Evolutionary conservation across 1,140 invertebrate species (phyloP).

Genomic region (Geopemphigus sp.): DNA sequence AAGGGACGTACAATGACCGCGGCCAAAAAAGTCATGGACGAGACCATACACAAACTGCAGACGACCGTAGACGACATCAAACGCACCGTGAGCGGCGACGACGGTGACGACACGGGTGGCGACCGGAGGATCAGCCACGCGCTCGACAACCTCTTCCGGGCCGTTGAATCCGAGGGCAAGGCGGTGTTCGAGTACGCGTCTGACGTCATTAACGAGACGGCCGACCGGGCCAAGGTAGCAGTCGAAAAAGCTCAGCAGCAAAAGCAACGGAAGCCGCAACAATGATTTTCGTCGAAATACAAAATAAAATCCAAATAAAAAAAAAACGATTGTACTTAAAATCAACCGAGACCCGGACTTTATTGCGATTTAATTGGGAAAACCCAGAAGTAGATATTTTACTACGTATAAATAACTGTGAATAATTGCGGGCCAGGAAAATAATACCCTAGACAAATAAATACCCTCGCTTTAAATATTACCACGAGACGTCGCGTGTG

Average conservation of each 20-base stretch:
- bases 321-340: no score
- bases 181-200: constrained; percentile 34
- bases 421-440: no score
- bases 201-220: constrained; percentile 31
- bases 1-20: constrained; percentile 7
- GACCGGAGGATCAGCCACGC: neutral
- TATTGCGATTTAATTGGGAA: no score
- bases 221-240: constrained; percentile 28
- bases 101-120: neutral
- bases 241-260: constrained; percentile 11
- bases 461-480: no score
- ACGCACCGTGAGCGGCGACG: neutral
- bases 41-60: constrained; percentile 17
- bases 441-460: no score
- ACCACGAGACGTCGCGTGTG: no score
- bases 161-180: constrained; percentile 1
- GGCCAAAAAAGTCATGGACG: constrained; percentile 18
- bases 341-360: no score
- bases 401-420: no score
- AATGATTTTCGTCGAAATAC: no score
- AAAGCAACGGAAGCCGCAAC: neutral
- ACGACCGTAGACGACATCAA: constrained; percentile 8
- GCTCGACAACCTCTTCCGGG: constrained; percentile 4
- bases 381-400: no score
- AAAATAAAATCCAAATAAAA: no score